These are phyloP conservation scores for Chelon labrosus DNA, from an alignment of 2,797 vertebrate species.

Conservation along the genomic window DNA sequence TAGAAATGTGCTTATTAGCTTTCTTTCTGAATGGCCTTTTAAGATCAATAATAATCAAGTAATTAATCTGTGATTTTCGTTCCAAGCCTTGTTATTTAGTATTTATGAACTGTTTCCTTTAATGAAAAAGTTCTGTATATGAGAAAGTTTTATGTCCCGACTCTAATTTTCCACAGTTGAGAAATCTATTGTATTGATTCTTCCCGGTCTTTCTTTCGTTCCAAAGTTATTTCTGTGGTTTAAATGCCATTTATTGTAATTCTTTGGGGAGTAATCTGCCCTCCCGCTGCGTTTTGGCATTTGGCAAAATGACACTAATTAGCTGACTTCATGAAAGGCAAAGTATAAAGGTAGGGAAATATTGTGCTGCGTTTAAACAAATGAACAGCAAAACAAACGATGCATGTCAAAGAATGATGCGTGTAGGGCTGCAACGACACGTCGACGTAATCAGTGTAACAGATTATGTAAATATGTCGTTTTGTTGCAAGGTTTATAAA, in stretches of 20 bases:
- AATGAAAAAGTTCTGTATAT: no score
- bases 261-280: background rate
- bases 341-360: background rate
- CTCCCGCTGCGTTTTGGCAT: conserved; percentile 4
- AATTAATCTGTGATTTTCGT: no score
- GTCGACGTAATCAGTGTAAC: no score
- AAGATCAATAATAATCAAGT: no score
- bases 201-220: background rate
- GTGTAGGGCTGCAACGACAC: no score
- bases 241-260: background rate
- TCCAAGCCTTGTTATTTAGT: no score
- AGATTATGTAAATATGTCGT: no score
- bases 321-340: background rate
- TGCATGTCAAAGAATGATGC: background rate
- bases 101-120: no score
- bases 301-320: conserved; percentile 15
- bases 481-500: no score
- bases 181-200: background rate
- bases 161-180: background rate
- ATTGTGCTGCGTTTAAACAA: background rate
- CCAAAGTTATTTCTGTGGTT: background rate
- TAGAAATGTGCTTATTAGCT: no score
- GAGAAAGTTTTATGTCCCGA: no score
- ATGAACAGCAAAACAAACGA: background rate
- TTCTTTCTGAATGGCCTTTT: no score